Evolutionary conservation across 1,140 invertebrate species (phyloP), one percentile per base, ranked within the genome.

Genomic region (Magallana gigas): DNA sequence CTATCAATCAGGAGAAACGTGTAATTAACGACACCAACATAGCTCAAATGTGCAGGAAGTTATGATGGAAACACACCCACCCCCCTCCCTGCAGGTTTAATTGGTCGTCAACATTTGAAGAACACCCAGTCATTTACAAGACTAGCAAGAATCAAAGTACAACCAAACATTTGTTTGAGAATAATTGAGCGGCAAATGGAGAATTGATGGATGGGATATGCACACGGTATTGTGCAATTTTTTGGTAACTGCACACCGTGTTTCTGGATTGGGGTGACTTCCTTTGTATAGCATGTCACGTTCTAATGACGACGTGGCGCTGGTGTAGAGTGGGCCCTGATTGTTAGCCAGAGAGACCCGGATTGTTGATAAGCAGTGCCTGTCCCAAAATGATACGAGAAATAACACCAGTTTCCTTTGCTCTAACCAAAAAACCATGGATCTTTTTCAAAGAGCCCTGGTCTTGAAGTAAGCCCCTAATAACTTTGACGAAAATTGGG

Each of bases 121-220:
- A 76, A 76, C 68, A 76, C 68, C 68, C 68, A 76, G 68, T 29
- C 36, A 76, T 76, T 76, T 76, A 76, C 68, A 29, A 76, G 68
- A 29, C 68, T 11, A 1, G 36, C 23, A 76, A 36, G 23, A 18
- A 9, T 76, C 36, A 23, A 29, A 76, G 68, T 29, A 76, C 68
- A 76, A 76, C 68, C 18, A 29, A 12, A 29, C 23, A 76, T 76
- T 76, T 76, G 68, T 76, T 76, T 29, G 9, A 12, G 23, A 76
- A 76, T 76, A 76, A 76, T 48, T 76, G 68, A 76, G 68, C 68
- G 68, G 68, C 68, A 76, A 76, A 76, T 76, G 23, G 36, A 76
- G 68, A 76, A 29, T 76, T 76, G 68, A 76, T 76, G 68, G 68
- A 76, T 76, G 68, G 23, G 11, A 23, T 29, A 76, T 76, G 68